phyloP scores from a whole-genome alignment of 2,113 vertebrate species.

The Brachypodius melanocephalos region DNA sequence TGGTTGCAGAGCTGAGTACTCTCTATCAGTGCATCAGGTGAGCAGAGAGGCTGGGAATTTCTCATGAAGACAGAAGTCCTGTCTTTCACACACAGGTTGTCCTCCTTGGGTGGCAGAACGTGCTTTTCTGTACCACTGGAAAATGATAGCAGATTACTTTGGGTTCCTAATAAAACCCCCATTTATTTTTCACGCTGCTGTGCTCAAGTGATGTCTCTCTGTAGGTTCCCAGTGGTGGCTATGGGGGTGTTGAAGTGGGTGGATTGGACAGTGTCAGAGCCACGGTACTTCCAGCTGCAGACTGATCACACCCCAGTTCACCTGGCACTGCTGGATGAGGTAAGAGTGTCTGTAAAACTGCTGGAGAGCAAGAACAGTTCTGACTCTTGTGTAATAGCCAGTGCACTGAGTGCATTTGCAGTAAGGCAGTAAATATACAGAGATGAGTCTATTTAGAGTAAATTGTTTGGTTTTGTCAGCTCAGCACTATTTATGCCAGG shows the following conservation, averaged over 20 bases:
- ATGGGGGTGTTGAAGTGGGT: constrained; percentile 99
- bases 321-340: constrained; percentile 93
- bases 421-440: neutral
- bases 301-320: constrained; percentile 97
- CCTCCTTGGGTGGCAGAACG: neutral
- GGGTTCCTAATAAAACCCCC: neutral
- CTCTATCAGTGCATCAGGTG: constrained; percentile 92
- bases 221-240: constrained; percentile 94
- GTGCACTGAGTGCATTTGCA: neutral
- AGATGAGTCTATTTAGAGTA: neutral
- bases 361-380: neutral
- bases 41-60: neutral
- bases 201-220: neutral
- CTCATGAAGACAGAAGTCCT: neutral
- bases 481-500: neutral
- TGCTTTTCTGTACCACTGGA: neutral
- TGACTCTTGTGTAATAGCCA: neutral
- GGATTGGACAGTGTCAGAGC: constrained; percentile 98
- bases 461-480: neutral
- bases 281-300: constrained; percentile 96
- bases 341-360: neutral
- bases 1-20: constrained; percentile 93
- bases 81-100: neutral
- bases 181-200: neutral
- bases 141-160: neutral